phyloP scores from a whole-genome alignment of 2,888 invertebrate genomes.

The Andrena bicolor region DNA sequence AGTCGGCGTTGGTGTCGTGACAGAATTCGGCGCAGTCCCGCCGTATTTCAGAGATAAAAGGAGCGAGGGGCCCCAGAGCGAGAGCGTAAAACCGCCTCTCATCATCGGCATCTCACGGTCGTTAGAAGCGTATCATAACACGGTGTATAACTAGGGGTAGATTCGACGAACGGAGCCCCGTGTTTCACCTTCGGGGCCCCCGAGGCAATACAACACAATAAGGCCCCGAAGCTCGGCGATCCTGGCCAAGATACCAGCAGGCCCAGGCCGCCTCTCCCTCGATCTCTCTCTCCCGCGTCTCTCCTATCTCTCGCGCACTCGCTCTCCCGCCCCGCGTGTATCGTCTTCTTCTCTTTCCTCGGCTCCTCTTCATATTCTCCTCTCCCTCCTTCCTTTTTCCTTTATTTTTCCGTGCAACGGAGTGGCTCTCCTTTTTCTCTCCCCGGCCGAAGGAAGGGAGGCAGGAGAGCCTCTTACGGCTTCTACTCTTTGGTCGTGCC shows the following conservation, averaged over 20 bases:
- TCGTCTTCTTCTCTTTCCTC: slow-evolving; percentile 37
- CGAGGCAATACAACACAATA: slow-evolving; percentile 77
- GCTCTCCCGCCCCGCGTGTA: slow-evolving; percentile 15
- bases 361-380: slow-evolving; percentile 45
- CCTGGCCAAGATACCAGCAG: slow-evolving; percentile 73
- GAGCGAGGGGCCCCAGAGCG: slow-evolving; percentile 7
- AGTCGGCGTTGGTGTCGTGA: slow-evolving; percentile 13
- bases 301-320: slow-evolving; percentile 31
- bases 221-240: slow-evolving; percentile 75
- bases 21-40: slow-evolving; percentile 25
- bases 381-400: slow-evolving; percentile 37
- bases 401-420: slow-evolving; percentile 70
- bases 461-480: slow-evolving; percentile 73
- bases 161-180: slow-evolving; percentile 68
- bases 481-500: slow-evolving; percentile 77
- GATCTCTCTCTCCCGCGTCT: slow-evolving; percentile 45
- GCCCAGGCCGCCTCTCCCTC: slow-evolving; percentile 51
- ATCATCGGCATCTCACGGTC: slow-evolving; percentile 76
- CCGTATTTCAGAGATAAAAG: slow-evolving; percentile 45
- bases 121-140: slow-evolving; percentile 79
- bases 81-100: slow-evolving; percentile 65
- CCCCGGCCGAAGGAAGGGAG: slow-evolving; percentile 55
- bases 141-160: slow-evolving; percentile 76
- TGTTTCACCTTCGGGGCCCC: slow-evolving; percentile 66
- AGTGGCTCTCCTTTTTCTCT: slow-evolving; percentile 69